Base-by-base conservation (phyloP, 2,797 vertebrate species). In the Champsocephalus gunnari region DNA sequence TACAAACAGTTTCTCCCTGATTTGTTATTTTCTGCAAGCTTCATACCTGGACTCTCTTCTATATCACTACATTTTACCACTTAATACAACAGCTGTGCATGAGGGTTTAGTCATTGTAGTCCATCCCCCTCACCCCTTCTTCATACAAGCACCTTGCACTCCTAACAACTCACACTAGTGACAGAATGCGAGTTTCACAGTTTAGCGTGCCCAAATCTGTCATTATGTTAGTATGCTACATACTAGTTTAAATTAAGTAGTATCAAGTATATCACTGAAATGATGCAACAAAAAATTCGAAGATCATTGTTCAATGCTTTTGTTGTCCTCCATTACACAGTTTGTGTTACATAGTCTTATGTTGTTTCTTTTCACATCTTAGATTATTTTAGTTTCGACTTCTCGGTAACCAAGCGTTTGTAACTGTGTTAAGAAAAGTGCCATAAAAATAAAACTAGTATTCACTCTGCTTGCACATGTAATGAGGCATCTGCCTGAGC, bases 391-490 rank as follows among this genome's bases (percentile, higher is more conserved):
- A 53, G 24, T 68, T 54, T 48, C 21, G 32, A 32, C 45, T 16
- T 68, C 44, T 59, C 19, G 84, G 66, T 80, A 79, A 67, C 38
- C 12, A 9, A 66, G 3, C 64, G 17, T 82, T 81, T 79, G 68
- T 77, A 64, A 48, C 28, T 53, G 58, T 86, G 66, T 80, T 81
- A 69, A 68, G 19, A 76, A 61, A 81, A 60, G 75, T 86, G 75
- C 58, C 64, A 66, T 77, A 12, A 61, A 73, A 89, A 77, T 88
- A 83, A 87, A 87, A 58, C 28, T 28, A 17, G 5, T 47, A 65
- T 65, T 74, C 38, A 75, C 77, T 62, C 41, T 50, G 44, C 21
- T 19, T 24, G 4, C 21, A 13, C n/a, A 14, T 68, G 17, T 19
- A 5, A 45, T 32, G 45, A 59, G 28, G 2, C 51, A 59, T 21